These are phyloP conservation scores for Cantharis lateralis DNA, from an alignment of 2,888 invertebrate genomes.

Conservation along the genomic window DNA sequence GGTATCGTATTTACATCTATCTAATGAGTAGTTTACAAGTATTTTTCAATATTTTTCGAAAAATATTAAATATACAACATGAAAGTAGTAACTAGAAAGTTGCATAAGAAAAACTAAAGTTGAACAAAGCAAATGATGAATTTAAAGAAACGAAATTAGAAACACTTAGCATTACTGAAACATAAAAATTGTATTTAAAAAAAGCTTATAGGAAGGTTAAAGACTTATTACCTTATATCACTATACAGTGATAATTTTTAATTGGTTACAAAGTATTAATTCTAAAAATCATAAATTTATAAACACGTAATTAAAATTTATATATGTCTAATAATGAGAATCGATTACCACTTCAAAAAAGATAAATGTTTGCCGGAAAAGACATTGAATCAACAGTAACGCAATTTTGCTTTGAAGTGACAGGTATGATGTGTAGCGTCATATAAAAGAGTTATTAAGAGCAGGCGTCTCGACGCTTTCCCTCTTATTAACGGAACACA, in stretches of 20 bases:
- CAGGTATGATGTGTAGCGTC: slow-evolving; percentile 38
- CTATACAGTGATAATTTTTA: not conserved
- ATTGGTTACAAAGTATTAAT: not conserved
- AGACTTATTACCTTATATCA: not conserved
- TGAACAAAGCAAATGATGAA: not conserved
- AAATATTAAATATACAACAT: too few species aligned
- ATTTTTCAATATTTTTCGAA: not conserved
- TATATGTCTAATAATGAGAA: slow-evolving; percentile 9
- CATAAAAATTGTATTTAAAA: not conserved
- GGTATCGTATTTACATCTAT: not conserved
- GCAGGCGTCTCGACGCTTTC: slow-evolving; percentile 38
- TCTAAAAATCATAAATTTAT: not conserved
- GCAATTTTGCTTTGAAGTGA: slow-evolving; percentile 33
- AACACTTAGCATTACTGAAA: not conserved
- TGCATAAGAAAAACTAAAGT: not conserved
- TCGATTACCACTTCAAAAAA: slow-evolving; percentile 19
- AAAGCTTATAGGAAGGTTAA: not conserved
- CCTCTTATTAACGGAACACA: slow-evolving; percentile 40
- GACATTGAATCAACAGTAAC: slow-evolving; percentile 17
- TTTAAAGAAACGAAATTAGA: not conserved
- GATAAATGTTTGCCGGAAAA: slow-evolving; percentile 22
- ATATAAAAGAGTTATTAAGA: slow-evolving; percentile 39
- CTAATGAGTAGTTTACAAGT: not conserved
- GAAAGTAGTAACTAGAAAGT: too few species aligned
- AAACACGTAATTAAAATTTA: not conserved